Conservation (phyloP, 2,797 vertebrate species). For the Xiphorhynchus erythropygius region DNA sequence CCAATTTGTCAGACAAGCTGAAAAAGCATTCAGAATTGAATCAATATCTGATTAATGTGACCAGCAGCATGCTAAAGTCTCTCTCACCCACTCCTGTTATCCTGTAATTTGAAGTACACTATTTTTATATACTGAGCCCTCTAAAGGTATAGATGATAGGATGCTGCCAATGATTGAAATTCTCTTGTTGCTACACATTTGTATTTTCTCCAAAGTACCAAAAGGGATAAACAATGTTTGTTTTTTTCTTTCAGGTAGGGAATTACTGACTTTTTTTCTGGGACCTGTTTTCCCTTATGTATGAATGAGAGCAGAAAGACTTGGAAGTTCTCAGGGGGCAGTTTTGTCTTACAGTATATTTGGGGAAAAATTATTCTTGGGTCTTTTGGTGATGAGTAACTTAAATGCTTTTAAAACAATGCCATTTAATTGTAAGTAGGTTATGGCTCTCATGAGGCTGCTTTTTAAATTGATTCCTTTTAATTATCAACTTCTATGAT, state of each 20-base stretch:
- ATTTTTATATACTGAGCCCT: constrained; percentile 4
- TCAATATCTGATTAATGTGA: constrained; percentile 22
- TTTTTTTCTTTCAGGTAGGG: not conserved
- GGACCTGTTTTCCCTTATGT: not conserved
- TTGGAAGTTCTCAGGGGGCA: not conserved
- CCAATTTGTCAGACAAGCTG: constrained; percentile 32
- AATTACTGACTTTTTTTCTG: not conserved
- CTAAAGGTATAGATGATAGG: not conserved
- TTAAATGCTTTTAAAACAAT: not conserved
- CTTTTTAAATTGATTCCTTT: not conserved
- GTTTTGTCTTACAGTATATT: not conserved
- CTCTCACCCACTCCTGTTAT: not conserved
- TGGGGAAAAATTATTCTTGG: not conserved
- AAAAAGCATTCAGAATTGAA: not conserved
- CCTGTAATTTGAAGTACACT: not conserved
- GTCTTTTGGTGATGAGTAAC: not conserved
- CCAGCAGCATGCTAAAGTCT: not conserved
- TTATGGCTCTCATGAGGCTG: not conserved
- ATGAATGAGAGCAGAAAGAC: not conserved
- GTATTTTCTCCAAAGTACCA: not conserved
- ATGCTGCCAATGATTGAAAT: not conserved
- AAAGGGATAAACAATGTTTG: not conserved
- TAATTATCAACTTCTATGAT: not conserved
- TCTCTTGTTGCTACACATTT: not conserved
- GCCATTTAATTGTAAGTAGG: not conserved